Base-by-base conservation (phyloP, 2,888 invertebrate species). In the Tenthredo distinguenda region DNA sequence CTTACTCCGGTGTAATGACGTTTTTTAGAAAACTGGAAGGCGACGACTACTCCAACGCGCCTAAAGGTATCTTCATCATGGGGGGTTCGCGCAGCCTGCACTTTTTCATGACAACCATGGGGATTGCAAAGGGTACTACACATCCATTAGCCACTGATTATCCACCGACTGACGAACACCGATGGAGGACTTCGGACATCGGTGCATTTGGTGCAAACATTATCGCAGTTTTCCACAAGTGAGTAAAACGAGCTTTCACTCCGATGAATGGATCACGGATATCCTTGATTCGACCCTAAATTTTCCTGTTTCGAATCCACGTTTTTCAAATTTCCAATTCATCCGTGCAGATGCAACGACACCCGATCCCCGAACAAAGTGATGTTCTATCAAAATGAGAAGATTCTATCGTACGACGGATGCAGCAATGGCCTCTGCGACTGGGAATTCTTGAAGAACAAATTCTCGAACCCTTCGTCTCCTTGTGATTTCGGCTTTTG, bases 401-500 rank as follows among this genome's bases (percentile, higher is more conserved):
- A 95, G 71, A 96, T 96, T 0, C 95, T 97, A 81, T 94, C 95
- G 84, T 93, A 96, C 65, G 95, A 96, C 0, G 96, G 96, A 84
- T 98, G 98, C 91, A 94, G 96, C 12, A 97, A 96, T 0, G 97
- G 97, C 0, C 95, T 97, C 0, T 98, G 98, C 93, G 96, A 96
- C 87, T 97, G 97, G 97, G 95, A 95, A 0, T 95, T 95, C 34
- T 94, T 98, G 9, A 95, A 96, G 89, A 94, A 95, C 26, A 95
- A 95, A 86, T 96, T 96, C 87, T 94, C 94, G 2, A 92, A 94
- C 0, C 91, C 95, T 1, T 94, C 95, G 3, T 94, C 95, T 34
- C 88, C 94, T 21, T 96, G 96, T 89, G 94, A 71, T 71, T 88
- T 95, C 9, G 94, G 95, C 43, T 95, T 95, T 88, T 96, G 96